Evolutionary conservation across 2,888 invertebrate genomes (phyloP).

Genomic region (Melikaiella ostensackeni): DNA sequence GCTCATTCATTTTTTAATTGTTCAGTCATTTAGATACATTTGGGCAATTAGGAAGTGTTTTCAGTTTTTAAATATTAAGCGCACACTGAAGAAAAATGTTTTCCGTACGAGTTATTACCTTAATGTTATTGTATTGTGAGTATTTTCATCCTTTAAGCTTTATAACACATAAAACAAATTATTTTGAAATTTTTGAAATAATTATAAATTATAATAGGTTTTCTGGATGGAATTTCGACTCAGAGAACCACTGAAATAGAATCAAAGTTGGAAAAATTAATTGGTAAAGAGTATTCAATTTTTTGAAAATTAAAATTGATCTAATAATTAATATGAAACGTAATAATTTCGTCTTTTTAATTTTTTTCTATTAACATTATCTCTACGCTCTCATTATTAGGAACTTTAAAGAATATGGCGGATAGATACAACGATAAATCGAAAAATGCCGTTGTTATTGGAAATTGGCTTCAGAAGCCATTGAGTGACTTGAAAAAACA

Average conservation of each 20-base stretch:
- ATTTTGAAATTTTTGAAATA: no score
- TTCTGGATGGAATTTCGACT: not conserved
- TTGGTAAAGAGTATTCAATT: not conserved
- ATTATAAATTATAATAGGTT: not conserved
- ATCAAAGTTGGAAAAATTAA: not conserved
- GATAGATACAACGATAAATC: not conserved
- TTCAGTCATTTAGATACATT: not conserved
- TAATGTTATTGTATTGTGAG: not conserved
- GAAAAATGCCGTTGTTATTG: not conserved
- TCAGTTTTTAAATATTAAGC: not conserved
- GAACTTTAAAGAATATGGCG: not conserved
- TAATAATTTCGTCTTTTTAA: no score
- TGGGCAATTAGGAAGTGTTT: not conserved
- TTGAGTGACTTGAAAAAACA: not conserved
- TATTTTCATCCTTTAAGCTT: not conserved
- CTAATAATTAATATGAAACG: no score
- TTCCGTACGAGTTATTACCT: not conserved
- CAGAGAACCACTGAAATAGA: not conserved
- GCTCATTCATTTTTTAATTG: no score
- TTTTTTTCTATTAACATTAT: no score
- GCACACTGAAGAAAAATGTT: not conserved
- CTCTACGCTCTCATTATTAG: not conserved
- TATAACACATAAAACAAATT: no score
- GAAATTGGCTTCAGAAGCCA: not conserved
- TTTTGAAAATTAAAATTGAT: no score